phyloP scores from a whole-genome alignment of 2,113 vertebrate genomes.

The Diadophis punctatus region DNA sequence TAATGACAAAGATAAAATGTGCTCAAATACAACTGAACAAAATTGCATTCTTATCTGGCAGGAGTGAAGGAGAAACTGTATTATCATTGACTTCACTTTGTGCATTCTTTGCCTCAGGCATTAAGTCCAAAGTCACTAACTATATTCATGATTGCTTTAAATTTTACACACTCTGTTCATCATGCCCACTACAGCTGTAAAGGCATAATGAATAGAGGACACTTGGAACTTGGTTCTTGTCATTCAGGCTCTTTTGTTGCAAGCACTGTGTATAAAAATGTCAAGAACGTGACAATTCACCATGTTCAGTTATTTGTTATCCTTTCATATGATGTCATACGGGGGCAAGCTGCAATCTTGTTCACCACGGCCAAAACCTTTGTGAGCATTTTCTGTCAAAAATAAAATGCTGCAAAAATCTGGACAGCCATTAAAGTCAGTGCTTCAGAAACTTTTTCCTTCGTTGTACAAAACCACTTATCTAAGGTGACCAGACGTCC shows the following conservation, averaged over 20 bases:
- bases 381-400: conserved; percentile 8
- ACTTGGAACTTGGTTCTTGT: neutral
- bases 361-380: neutral
- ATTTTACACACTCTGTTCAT: neutral
- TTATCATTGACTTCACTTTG: conserved; percentile 14
- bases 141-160: conserved; percentile 15
- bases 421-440: neutral
- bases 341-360: neutral
- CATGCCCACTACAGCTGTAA: neutral
- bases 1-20: conserved; percentile 28
- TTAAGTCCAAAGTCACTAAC: neutral
- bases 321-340: neutral
- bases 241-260: neutral
- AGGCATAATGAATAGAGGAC: conserved; percentile 13
- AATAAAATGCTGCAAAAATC: neutral
- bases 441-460: neutral
- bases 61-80: neutral
- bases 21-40: conserved; percentile 39
- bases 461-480: neutral
- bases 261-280: conserved; percentile 1
- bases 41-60: conserved; percentile 20
- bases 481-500: too few species aligned
- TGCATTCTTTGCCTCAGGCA: neutral
- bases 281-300: neutral
- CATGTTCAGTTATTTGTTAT: neutral